Evolutionary conservation across 2,797 vertebrate species (phyloP).

Genomic region (Acestrorhynchus altus): DNA sequence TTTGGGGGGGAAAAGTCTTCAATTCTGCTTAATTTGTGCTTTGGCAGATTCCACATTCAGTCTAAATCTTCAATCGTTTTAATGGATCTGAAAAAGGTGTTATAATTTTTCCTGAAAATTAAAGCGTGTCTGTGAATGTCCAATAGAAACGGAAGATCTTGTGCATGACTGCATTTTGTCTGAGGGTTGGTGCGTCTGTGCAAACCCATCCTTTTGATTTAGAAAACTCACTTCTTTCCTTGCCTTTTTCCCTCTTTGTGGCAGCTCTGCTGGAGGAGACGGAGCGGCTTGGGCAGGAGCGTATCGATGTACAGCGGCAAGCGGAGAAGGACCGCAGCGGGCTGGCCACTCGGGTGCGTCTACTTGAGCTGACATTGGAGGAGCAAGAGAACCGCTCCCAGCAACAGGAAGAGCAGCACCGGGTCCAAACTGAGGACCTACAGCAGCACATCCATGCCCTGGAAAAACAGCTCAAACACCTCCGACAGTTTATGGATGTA

Average conservation of each 20-base stretch:
- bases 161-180: constrained; percentile 49
- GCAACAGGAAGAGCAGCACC: constrained; percentile 78
- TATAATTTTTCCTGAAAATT: not conserved
- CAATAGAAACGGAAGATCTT: constrained; percentile 5
- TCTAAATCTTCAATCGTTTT: not conserved
- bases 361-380: constrained; percentile 89
- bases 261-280: constrained; percentile 87
- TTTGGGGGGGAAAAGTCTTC: not conserved
- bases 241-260: not conserved
- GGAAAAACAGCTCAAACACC: constrained; percentile 91
- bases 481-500: constrained; percentile 95
- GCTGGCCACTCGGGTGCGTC: constrained; percentile 82
- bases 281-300: constrained; percentile 83
- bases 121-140: constrained; percentile 5
- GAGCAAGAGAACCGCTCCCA: constrained; percentile 84
- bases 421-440: constrained; percentile 82
- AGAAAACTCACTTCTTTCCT: not conserved
- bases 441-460: constrained; percentile 87
- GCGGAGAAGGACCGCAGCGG: constrained; percentile 87
- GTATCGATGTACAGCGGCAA: constrained; percentile 88
- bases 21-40: constrained; percentile 36
- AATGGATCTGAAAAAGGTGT: not conserved
- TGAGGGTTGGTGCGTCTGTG: not conserved
- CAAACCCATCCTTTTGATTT: not conserved
- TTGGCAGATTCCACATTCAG: not conserved